Conservation (phyloP, 1,140 invertebrate genomes). For the Drosophila tsacasi region DNA sequence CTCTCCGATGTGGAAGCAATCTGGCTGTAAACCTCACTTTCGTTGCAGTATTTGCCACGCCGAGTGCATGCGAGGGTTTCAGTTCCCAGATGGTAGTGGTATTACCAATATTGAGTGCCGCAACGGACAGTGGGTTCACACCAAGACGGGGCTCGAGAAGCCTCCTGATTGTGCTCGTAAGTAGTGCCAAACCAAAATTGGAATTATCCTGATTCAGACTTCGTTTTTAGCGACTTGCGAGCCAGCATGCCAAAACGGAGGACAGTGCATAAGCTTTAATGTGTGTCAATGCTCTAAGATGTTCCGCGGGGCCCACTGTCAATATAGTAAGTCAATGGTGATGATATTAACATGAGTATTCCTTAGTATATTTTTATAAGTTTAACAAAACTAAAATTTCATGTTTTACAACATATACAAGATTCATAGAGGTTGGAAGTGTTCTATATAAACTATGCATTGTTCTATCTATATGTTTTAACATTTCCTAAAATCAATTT, state of each 20-base stretch:
- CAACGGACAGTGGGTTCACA: slow-evolving; percentile 88
- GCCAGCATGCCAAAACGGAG: slow-evolving; percentile 91
- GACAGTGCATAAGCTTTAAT: slow-evolving; percentile 90
- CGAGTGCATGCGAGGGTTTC: slow-evolving; percentile 87
- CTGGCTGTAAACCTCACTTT: not conserved
- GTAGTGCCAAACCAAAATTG: slow-evolving; percentile 31
- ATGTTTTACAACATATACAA: too few relatives aligned
- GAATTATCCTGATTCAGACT: not conserved
- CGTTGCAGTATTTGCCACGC: slow-evolving; percentile 86
- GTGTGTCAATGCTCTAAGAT: slow-evolving; percentile 91
- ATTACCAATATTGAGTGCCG: slow-evolving; percentile 88
- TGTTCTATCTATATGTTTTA: too few relatives aligned
- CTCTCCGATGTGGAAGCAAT: not conserved
- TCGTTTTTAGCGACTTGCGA: slow-evolving; percentile 88
- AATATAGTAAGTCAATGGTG: slow-evolving; percentile 88
- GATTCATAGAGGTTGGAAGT: too few relatives aligned
- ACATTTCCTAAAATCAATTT: too few relatives aligned
- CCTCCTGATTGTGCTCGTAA: slow-evolving; percentile 89
- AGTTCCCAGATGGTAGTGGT: slow-evolving; percentile 88
- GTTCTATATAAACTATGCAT: too few relatives aligned
- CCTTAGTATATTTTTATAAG: too few relatives aligned
- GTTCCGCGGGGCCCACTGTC: slow-evolving; percentile 90
- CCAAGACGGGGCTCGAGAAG: slow-evolving; percentile 85
- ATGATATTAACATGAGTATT: not conserved
- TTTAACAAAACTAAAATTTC: too few relatives aligned